A percentile compares a stretch with the other conserved stretches of the same genome.
These are phyloP conservation scores for Hycleus phaleratus DNA, from an alignment of 1,140 invertebrate species.

Conservation along the genomic window DNA sequence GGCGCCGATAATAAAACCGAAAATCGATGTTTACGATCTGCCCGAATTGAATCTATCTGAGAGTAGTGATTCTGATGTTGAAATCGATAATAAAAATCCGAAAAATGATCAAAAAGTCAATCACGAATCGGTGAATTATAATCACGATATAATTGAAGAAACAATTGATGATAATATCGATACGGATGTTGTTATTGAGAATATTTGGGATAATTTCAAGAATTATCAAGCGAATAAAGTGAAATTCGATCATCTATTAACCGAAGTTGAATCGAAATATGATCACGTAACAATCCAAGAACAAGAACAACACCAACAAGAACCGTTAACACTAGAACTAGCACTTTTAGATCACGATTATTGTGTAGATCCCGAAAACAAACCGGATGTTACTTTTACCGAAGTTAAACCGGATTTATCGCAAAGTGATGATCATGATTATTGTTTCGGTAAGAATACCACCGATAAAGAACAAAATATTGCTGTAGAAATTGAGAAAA, in stretches of 20 bases:
- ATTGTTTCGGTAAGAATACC: conserved; percentile 40
- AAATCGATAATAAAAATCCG: conserved; percentile 35
- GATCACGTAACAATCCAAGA: neutral
- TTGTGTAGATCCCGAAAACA: conserved; percentile 33
- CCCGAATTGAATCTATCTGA: conserved; percentile 75
- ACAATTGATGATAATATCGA: conserved; percentile 3
- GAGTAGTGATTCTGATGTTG: conserved; percentile 63
- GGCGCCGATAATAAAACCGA: conserved; percentile 52
- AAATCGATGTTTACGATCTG: conserved; percentile 60
- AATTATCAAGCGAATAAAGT: conserved; percentile 54
- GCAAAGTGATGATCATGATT: conserved; percentile 53
- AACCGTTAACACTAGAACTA: conserved; percentile 26
- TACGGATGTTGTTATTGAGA: conserved; percentile 47
- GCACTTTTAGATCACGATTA: conserved; percentile 49
- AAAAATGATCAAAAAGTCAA: conserved; percentile 20
- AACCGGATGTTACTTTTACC: conserved; percentile 24
- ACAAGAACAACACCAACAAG: conserved; percentile 3
- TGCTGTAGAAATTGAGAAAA: conserved; percentile 15
- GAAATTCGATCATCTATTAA: conserved; percentile 38
- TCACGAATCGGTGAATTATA: conserved; percentile 9
- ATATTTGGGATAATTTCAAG: conserved; percentile 79
- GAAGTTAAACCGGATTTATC: conserved; percentile 38
- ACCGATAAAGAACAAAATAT: neutral
- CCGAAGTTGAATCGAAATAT: conserved; percentile 4
- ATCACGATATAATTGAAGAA: conserved; percentile 3